Evolutionary conservation across 2,113 vertebrate species (phyloP), one percentile per base, ranked within the genome.

Genomic region (Chamaea fasciata): DNA sequence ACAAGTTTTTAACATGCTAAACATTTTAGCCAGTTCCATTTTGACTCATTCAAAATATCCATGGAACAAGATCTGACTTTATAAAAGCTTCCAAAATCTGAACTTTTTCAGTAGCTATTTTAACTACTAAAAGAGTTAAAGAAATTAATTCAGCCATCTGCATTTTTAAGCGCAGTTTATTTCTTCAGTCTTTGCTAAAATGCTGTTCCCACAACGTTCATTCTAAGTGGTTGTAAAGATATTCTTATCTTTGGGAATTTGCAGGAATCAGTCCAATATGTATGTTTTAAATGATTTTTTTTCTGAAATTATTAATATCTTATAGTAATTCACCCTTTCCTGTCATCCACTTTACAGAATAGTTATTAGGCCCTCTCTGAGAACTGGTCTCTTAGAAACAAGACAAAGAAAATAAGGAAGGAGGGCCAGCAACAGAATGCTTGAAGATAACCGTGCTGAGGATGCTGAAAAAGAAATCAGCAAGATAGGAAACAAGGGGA

Each of bases 401-500:
- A 55, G 37, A 24, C 23, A 22, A 13, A 82, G 81, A 90, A 91
- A 94, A 35, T 46, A 79, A 49, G 55, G 67, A 76, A 83, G 24
- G 55, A 81, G 50, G 39, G 67, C 33, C 89, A 87, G 37, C 19
- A 64, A 37, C 21, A 70, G 55, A 92, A 62, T 0, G 0, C 37
- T 39, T 49, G 56, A 57, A 89, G 94, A 83, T 91, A 91, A 70
- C 8, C 1, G 27, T 63, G 75, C 70, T 83, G 90, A 88, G 56
- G 79, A 95, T 83, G 71, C 82, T 94, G 90, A 90, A 93, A 91
- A 94, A 92, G 63, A 76, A 94, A 67, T 70, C 60, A 67, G 85
- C 33, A 75, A 86, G 71, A 88, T 83, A 94, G 90, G 90, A 94
- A 93, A 81, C 30, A 60, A 79, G 71, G 68, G 71, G 71, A 95